A percentile compares a stretch with the other conserved stretches of the same genome.
These are phyloP conservation scores for Lophotis ruficrista DNA, from an alignment of 2,113 vertebrate genomes.

Conservation along the genomic window DNA sequence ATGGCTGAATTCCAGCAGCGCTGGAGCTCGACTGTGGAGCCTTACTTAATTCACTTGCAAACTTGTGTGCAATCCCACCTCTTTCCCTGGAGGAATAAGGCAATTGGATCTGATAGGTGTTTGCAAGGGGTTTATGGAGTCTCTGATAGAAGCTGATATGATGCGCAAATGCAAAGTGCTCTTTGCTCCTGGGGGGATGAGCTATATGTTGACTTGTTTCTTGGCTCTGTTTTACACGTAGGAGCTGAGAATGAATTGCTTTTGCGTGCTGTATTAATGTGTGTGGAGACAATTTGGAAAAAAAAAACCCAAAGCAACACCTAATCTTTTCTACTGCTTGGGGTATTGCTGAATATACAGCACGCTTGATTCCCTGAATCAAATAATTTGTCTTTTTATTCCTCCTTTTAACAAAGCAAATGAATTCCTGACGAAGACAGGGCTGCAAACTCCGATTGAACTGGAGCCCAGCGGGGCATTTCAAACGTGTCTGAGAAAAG, in stretches of 20 bases:
- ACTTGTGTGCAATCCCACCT: not conserved
- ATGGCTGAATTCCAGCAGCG: constrained; percentile 6
- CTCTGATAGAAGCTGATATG: not conserved
- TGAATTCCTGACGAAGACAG: not conserved
- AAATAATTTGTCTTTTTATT: not conserved
- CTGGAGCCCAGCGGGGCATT: not conserved
- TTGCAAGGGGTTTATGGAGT: not conserved
- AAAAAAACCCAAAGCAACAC: not conserved
- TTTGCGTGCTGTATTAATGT: not conserved
- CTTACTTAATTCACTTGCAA: constrained; percentile 11
- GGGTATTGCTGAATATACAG: not conserved
- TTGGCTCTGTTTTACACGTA: not conserved
- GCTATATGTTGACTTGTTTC: not conserved
- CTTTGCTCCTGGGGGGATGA: not conserved
- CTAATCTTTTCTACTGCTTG: not conserved
- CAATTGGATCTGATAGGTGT: not conserved
- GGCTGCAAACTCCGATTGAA: not conserved
- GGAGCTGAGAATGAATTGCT: not conserved
- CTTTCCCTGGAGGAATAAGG: not conserved
- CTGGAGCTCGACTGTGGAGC: not conserved
- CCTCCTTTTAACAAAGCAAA: not conserved
- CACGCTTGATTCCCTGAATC: not conserved
- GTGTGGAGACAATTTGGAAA: not conserved
- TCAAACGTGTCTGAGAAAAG: not conserved
- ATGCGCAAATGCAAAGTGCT: not conserved